These are phyloP conservation scores for Seira sanloemensis DNA, from an alignment of 2,888 invertebrate genomes.

Conservation along the genomic window DNA sequence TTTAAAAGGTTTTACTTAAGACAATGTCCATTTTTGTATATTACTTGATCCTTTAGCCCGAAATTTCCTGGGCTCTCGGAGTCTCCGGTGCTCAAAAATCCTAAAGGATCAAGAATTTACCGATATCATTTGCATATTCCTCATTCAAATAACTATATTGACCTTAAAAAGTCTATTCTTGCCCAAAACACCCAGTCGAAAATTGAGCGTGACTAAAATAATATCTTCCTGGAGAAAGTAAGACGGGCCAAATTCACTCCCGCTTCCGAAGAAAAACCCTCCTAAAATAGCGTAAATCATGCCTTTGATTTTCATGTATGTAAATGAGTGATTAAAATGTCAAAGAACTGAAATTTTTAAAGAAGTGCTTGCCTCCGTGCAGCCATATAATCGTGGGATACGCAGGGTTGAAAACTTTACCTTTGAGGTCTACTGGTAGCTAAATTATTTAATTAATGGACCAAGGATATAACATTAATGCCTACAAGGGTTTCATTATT, in stretches of 20 bases:
- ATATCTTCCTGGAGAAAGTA: slow-evolving; percentile 58
- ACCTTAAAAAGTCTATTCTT: too few species aligned
- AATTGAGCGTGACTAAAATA: slow-evolving; percentile 46
- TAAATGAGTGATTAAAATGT: background rate
- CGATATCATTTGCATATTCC: too few species aligned
- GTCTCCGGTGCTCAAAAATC: slow-evolving; percentile 53
- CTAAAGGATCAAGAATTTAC: too few species aligned
- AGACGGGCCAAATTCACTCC: slow-evolving; percentile 46
- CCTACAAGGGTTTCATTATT: background rate
- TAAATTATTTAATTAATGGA: too few species aligned
- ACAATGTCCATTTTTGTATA: too few species aligned
- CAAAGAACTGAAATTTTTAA: background rate
- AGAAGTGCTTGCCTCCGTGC: slow-evolving; percentile 45
- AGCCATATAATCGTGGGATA: slow-evolving; percentile 48
- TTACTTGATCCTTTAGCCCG: slow-evolving; percentile 50
- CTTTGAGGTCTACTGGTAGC: slow-evolving; percentile 22
- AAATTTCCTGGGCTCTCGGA: slow-evolving; percentile 48
- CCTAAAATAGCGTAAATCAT: slow-evolving; percentile 7
- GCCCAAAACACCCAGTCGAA: slow-evolving; percentile 47
- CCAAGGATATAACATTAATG: background rate
- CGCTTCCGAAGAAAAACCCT: slow-evolving; percentile 39
- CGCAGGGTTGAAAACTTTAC: slow-evolving; percentile 30
- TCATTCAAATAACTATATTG: too few species aligned
- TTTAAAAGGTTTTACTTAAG: too few species aligned
- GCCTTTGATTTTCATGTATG: background rate